phyloP scores from a whole-genome alignment of 1,140 invertebrate genomes.

The Eurosta solidaginis region DNA sequence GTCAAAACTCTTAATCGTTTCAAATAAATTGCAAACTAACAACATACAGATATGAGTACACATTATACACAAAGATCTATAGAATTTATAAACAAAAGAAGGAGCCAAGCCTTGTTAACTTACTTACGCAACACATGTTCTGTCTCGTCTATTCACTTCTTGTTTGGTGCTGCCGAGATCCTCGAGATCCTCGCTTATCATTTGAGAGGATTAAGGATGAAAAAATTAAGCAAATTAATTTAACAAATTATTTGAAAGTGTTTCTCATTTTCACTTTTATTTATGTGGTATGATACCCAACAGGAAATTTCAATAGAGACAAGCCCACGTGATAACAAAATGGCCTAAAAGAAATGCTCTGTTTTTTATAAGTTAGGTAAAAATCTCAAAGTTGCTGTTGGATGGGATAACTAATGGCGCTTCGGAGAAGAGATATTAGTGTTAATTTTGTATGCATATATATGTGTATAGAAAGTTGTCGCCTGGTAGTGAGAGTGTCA shows the following conservation, averaged over 20 bases:
- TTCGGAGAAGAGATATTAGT: too few relatives aligned
- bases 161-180: background rate
- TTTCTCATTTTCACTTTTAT: conserved; percentile 29
- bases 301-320: background rate
- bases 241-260: conserved; percentile 28
- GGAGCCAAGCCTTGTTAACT: background rate
- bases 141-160: background rate
- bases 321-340: too few relatives aligned
- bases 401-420: too few relatives aligned
- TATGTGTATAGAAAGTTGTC: too few relatives aligned
- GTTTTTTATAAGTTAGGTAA: too few relatives aligned
- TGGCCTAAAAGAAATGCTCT: too few relatives aligned
- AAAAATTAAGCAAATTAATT: conserved; percentile 30
- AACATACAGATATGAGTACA: background rate
- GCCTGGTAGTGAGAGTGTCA: too few relatives aligned
- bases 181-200: background rate
- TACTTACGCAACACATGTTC: conserved; percentile 21
- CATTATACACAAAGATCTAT: background rate
- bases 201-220: conserved; percentile 12
- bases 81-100: background rate
- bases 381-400: too few relatives aligned
- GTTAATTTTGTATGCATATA: too few relatives aligned
- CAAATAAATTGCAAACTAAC: conserved; percentile 14
- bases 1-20: conserved; percentile 22
- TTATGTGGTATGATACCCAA: background rate